Percentiles rank a stretch among this genome's conserved stretches.
Evolutionary conservation across 2,113 vertebrate species (phyloP).

Genomic region (Platysternon megacephalum): DNA sequence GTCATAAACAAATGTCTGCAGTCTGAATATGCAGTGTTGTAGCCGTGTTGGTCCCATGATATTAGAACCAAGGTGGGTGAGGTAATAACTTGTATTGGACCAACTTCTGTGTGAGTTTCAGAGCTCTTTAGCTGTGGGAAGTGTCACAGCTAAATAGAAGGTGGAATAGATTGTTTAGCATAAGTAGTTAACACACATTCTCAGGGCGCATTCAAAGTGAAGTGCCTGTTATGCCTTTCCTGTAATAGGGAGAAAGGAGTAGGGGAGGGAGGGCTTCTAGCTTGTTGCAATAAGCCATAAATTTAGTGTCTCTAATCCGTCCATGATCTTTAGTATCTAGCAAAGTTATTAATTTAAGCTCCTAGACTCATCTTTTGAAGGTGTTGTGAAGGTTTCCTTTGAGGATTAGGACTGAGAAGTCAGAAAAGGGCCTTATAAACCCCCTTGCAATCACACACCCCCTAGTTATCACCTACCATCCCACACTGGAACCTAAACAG

Average conservation of each 20-base stretch:
- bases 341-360: neutral
- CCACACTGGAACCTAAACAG: too few species aligned
- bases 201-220: neutral
- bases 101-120: neutral
- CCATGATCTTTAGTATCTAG: neutral
- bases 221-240: neutral
- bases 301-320: neutral
- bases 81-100: neutral
- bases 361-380: neutral
- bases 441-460: too few species aligned
- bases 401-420: neutral
- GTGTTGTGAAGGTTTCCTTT: neutral
- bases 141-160: neutral
- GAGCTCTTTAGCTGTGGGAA: neutral
- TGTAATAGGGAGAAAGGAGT: neutral
- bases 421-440: neutral
- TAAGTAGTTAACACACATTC: neutral
- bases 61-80: neutral
- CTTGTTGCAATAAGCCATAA: neutral
- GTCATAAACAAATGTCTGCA: slow-evolving; percentile 3
- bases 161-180: neutral
- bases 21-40: neutral
- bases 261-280: neutral
- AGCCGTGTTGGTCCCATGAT: neutral
- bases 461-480: neutral